phyloP scores from a whole-genome alignment of 2,113 vertebrate species.

The Gymnocephalus cernua region DNA sequence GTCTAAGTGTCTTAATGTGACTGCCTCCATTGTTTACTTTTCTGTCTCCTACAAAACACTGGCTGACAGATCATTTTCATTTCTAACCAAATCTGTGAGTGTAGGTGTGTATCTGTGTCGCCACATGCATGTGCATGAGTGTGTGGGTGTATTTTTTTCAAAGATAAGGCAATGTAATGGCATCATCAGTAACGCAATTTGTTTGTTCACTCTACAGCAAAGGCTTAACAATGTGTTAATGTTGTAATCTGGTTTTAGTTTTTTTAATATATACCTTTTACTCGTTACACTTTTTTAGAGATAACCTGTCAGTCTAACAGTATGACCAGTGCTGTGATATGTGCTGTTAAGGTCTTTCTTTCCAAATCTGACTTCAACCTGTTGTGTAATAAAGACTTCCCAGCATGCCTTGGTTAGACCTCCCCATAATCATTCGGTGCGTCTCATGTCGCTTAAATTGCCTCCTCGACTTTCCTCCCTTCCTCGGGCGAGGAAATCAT shows the following conservation, averaged over 20 bases:
- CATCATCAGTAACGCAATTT: conserved; percentile 23
- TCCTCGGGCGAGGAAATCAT: no score
- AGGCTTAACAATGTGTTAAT: conserved; percentile 1
- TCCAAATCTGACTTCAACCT: not conserved
- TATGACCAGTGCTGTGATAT: no score
- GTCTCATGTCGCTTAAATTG: no score
- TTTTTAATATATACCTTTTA: no score
- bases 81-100: conserved; percentile 39
- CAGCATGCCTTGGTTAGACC: not conserved
- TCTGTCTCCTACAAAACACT: conserved; percentile 60
- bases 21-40: conserved; percentile 73
- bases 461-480: no score
- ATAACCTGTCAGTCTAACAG: no score
- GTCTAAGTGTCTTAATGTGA: conserved; percentile 80
- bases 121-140: conserved; percentile 6
- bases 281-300: no score
- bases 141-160: conserved; percentile 27
- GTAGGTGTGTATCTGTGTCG: conserved; percentile 20
- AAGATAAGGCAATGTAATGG: conserved; percentile 23
- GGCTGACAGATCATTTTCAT: conserved; percentile 72
- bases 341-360: not conserved
- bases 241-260: no score
- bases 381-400: not conserved
- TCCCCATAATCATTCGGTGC: no score
- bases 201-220: conserved; percentile 1